Percentiles rank a stretch among this genome's conserved stretches.
phyloP scores from a whole-genome alignment of 2,888 invertebrate species.

The Portevinia maculata region DNA sequence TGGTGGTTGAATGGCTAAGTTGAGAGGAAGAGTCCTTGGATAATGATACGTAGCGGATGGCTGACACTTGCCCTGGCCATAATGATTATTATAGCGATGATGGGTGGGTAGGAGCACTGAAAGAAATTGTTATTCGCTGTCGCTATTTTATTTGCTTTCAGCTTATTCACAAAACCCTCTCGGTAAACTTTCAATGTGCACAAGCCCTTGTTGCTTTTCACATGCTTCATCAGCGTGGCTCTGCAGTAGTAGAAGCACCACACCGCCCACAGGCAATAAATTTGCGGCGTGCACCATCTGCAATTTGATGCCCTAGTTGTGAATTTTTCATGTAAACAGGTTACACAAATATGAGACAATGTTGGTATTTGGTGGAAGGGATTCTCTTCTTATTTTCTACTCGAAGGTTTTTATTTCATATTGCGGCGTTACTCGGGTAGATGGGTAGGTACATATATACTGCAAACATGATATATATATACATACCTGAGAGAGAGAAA shows the following conservation, averaged over 20 bases:
- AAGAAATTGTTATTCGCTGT: conserved; percentile 54
- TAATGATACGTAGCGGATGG: conserved; percentile 67
- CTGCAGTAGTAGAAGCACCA: conserved; percentile 39
- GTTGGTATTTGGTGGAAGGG: conserved; percentile 60
- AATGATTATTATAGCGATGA: conserved; percentile 53
- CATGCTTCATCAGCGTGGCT: conserved; percentile 39
- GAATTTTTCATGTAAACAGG: conserved; percentile 80
- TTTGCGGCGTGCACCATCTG: conserved; percentile 77
- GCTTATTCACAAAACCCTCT: conserved; percentile 39
- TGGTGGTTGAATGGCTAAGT: conserved; percentile 17
- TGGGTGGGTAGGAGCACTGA: not conserved
- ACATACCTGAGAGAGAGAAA: no score
- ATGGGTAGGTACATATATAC: no score
- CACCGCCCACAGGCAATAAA: conserved; percentile 66
- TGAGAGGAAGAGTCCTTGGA: conserved; percentile 32
- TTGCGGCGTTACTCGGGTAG: not conserved
- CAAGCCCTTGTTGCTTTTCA: conserved; percentile 40
- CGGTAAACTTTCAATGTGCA: conserved; percentile 14
- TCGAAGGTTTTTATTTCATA: conserved; percentile 11
- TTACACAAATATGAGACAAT: conserved; percentile 80
- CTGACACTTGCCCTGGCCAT: conserved; percentile 60
- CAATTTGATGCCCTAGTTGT: conserved; percentile 77
- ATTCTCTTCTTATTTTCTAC: conserved; percentile 3
- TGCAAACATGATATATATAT: no score
- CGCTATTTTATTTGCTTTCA: conserved; percentile 38